Evolutionary conservation across 1,140 invertebrate genomes (phyloP).

Genomic region (Ostrea denselamellosa): DNA sequence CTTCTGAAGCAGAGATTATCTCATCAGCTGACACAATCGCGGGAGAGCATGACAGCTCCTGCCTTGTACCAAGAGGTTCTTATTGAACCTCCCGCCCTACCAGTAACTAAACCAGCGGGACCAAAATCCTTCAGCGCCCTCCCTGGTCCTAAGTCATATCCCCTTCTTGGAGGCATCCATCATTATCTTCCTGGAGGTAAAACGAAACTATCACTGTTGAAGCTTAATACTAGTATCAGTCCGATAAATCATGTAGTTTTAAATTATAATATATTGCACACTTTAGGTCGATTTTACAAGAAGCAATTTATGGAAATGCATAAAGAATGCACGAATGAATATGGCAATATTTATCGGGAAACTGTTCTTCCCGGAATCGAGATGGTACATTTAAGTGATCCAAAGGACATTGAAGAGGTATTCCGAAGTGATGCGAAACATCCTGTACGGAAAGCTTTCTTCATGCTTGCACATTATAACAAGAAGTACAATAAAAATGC

Average conservation of each 20-base stretch:
- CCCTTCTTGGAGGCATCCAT: constrained; percentile 57
- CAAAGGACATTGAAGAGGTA: constrained; percentile 88
- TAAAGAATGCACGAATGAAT: constrained; percentile 48
- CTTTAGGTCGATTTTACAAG: constrained; percentile 55
- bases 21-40: background rate
- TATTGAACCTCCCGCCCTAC: background rate
- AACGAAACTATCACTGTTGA: background rate
- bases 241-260: background rate
- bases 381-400: constrained; percentile 83
- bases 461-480: constrained; percentile 59
- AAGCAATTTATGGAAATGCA: constrained; percentile 49
- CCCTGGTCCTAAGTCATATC: constrained; percentile 56
- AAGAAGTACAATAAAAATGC: constrained; percentile 83
- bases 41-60: background rate
- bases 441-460: constrained; percentile 83
- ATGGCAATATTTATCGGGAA: constrained; percentile 60
- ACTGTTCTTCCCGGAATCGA: constrained; percentile 44
- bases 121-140: constrained; percentile 53
- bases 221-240: background rate
- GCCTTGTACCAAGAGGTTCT: background rate
- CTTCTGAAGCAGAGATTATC: background rate
- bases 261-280: background rate
- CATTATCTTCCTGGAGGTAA: constrained; percentile 60
- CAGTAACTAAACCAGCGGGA: background rate
- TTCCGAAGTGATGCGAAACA: constrained; percentile 85